Evolutionary conservation across 2,797 vertebrate genomes (phyloP).

Genomic region (Decapterus maruadsi): DNA sequence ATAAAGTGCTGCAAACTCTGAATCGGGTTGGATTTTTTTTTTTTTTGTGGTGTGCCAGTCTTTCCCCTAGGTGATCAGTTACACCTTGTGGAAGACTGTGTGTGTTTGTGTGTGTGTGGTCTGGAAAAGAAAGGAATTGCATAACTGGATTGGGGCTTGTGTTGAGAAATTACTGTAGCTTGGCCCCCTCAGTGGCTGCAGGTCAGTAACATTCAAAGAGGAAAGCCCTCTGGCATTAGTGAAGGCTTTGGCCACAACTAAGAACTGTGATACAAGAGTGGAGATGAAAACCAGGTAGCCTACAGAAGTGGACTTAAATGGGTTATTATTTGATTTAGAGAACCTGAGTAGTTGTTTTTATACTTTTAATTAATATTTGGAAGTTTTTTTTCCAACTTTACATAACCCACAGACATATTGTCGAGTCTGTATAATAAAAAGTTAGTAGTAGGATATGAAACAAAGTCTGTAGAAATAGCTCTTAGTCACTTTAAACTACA

Average conservation of each 20-base stretch:
- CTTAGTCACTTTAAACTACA: no score
- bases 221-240: conserved; percentile 36
- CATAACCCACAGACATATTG: no score
- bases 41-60: conserved; percentile 39
- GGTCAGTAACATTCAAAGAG: conserved; percentile 40
- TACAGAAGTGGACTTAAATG: no score
- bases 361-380: no score
- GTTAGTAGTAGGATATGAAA: no score
- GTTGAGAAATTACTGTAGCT: conserved; percentile 49
- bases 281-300: background rate
- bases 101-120: conserved; percentile 36
- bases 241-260: conserved; percentile 10
- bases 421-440: no score
- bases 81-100: conserved; percentile 20
- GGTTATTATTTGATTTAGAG: no score
- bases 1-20: conserved; percentile 10
- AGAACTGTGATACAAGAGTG: background rate
- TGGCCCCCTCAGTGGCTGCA: conserved; percentile 30
- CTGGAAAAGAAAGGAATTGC: conserved; percentile 52
- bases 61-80: conserved; percentile 34
- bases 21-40: conserved; percentile 11
- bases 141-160: conserved; percentile 50
- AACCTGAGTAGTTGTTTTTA: no score
- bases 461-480: no score
- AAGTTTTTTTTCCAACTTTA: no score